Evolutionary conservation across 2,113 vertebrate genomes (phyloP), one percentile per base, ranked within the genome.

Genomic region (Sylvietta virens): DNA sequence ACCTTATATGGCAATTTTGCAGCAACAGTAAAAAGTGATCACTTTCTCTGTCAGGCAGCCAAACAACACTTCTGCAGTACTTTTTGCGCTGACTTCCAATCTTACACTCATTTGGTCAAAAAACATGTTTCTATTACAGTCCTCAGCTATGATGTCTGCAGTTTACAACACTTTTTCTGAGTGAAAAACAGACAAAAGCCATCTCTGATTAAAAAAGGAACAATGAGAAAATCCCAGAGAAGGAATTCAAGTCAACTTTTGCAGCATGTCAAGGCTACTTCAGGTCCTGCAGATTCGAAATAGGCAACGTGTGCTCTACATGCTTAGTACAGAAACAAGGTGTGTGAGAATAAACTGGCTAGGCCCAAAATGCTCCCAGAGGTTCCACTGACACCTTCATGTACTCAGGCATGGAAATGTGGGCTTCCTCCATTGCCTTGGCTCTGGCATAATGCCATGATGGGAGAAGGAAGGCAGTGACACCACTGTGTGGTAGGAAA

Each of bases 1-100:
- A 88, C 94, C 96, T 93, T 96, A 92, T 96, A 97, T 78, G 95
- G 95, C 42, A 93, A 86, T 93, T 95, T 86, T 93, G 27, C 64
- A 56, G 69, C 76, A 78, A 81, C 45, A 88, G 76, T 88, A 95
- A 96, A 90, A 97, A 96, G 91, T 74, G 92, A 95, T 96, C 80
- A 84, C 80, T 92, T 94, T 83, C 18, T 80, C 56, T 97, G 95
- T 94, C 95, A 97, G 85, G 64, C 76, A 86, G 90, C 93, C 94
- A 96, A 93, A 35, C 48, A 95, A 90, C 90, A 90, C 85, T 93
- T 82, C 56, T 92, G 81, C 64, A 81, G 71, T 76, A 58, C 37
- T 86, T 86, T 81, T 57, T 81, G 45, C 2, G 0, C 73, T 72
- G 78, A 64, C 70, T 91, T 86, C 57, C 64, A 93, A 48, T 92